Conservation (phyloP, 2,888 invertebrate species). For the Mystacides longicornis region DNA sequence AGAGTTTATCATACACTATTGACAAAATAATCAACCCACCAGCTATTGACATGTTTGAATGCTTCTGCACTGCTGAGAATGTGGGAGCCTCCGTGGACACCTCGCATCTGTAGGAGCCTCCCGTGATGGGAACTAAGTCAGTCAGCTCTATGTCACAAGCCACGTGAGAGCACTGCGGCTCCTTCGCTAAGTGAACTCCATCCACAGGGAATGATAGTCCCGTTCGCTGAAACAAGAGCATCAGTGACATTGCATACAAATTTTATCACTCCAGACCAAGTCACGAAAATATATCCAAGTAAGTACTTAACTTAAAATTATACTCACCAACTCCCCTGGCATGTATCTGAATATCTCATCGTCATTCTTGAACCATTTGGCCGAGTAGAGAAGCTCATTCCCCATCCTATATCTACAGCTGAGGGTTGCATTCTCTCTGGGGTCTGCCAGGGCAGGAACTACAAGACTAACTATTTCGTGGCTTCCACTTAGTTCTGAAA, state of each 20-base stretch:
- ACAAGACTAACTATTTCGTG: conserved; percentile 30
- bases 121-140: conserved; percentile 33
- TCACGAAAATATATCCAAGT: background rate
- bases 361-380: conserved; percentile 37
- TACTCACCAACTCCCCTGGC: conserved; percentile 21
- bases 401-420: conserved; percentile 34
- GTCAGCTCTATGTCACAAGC: conserved; percentile 37
- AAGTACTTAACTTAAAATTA: background rate
- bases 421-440: conserved; percentile 31
- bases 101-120: conserved; percentile 46
- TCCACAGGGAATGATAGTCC: conserved; percentile 12
- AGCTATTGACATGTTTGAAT: conserved; percentile 42
- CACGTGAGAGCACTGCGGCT: conserved; percentile 32
- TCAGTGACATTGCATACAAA: background rate
- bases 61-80: conserved; percentile 40
- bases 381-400: conserved; percentile 33
- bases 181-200: conserved; percentile 9
- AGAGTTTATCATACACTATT: too few relatives aligned
- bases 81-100: conserved; percentile 47
- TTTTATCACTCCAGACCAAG: background rate
- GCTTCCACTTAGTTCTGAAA: conserved; percentile 17
- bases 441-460: conserved; percentile 32
- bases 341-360: conserved; percentile 35
- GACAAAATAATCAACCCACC: too few relatives aligned
- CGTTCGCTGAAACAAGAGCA: conserved; percentile 6